These are phyloP conservation scores for Mythimna albipuncta DNA, from an alignment of 2,888 invertebrate genomes.

Conservation along the genomic window DNA sequence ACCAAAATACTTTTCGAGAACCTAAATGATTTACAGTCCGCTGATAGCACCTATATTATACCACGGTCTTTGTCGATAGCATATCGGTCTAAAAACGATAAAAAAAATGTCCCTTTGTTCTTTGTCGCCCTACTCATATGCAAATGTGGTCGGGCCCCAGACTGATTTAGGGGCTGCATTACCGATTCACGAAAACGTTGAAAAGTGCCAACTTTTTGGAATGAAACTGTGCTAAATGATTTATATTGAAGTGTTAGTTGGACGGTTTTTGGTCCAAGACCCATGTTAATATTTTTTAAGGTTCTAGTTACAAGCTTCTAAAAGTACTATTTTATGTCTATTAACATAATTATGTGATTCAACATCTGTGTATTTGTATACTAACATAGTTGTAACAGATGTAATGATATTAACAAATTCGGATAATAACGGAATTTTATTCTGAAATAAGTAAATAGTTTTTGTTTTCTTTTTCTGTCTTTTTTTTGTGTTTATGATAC, in stretches of 20 bases:
- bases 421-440: too few relatives aligned
- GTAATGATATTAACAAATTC: too few relatives aligned
- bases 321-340: too few relatives aligned
- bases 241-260: slow-evolving; percentile 50
- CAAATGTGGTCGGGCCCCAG: slow-evolving; percentile 80
- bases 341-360: too few relatives aligned
- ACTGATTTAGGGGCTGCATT: slow-evolving; percentile 85
- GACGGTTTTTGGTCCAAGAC: neutral
- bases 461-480: too few relatives aligned
- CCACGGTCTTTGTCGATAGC: slow-evolving; percentile 81
- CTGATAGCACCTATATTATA: slow-evolving; percentile 76
- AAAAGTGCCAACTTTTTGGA: slow-evolving; percentile 75
- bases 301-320: too few relatives aligned
- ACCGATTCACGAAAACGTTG: slow-evolving; percentile 81
- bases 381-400: too few relatives aligned
- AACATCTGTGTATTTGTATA: too few relatives aligned
- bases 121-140: slow-evolving; percentile 88
- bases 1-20: slow-evolving; percentile 60
- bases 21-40: slow-evolving; percentile 80
- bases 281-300: too few relatives aligned
- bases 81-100: slow-evolving; percentile 76
- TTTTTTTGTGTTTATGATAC: neutral
- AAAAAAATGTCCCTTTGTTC: slow-evolving; percentile 83
- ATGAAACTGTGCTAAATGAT: slow-evolving; percentile 58
- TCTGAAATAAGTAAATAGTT: too few relatives aligned